Base-by-base conservation (phyloP, 92 coral and sea anemone genomes). In the Virgularia gustaviana region DNA sequence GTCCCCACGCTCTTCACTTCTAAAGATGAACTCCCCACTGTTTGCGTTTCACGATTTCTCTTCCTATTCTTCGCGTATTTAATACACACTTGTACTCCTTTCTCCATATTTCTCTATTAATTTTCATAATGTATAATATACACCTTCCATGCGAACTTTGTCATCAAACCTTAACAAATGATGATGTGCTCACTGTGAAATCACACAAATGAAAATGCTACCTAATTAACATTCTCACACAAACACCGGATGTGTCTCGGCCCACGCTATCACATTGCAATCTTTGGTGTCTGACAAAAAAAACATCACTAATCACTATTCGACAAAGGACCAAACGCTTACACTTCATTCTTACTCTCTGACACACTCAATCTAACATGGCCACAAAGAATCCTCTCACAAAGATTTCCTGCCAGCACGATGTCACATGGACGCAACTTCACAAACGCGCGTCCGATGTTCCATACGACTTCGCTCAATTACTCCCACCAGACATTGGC, bases 351-450 rank as follows among this genome's bases (percentile, higher is more conserved):
- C 23, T 16, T 49, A 49, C 13, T 16, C 56, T 16, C 22, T 16
- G 23, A 49, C 7, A 16, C 23, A 3, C 22, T 16, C 23, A 49
- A 49, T 49, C 56, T n/a, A 27, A 49, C 23, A 49, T 49, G 56
- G 56, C 56, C n/a, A 49, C 56, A 27, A 49, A 49, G 23, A 49
- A 49, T 49, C 56, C 56, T 6, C 56, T 49, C 56, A 49, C 56
- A 16, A 49, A 49, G 23, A 49, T 49, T 49, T 20, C 56, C 23
- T 27, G 56, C 22, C 56, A 49, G 23, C 56, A 49, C 19, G 56
- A 49, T 16, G 56, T 49, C 7, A 49, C 56, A 49, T 49, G 56
- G 56, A 49, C 56, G 56, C 56, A 49, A 27, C 56, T 49, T 20
- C 56, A 49, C 6, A 49, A 49, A 49, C n/a, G 56, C n/a, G 23